Evolutionary conservation across 2,888 invertebrate genomes (phyloP).

Genomic region (Epirrhoe tristata): DNA sequence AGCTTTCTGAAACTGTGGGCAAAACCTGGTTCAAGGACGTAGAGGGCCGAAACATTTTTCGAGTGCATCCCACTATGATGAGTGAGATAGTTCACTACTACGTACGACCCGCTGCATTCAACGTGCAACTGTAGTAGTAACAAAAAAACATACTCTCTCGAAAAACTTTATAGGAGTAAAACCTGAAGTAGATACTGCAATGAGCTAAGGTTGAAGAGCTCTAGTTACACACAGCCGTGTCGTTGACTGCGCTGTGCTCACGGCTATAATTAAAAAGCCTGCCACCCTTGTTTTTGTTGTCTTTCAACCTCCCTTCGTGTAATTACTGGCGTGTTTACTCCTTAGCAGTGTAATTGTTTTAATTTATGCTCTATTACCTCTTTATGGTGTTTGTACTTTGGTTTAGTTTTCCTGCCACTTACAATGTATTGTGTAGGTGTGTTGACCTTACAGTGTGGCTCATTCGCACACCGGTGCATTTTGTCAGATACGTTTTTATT

Average conservation of each 20-base stretch:
- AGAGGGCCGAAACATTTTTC: too few relatives aligned
- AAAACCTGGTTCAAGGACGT: too few relatives aligned
- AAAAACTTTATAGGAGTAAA: background rate
- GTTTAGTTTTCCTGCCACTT: conserved; percentile 18
- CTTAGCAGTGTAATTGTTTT: conserved; percentile 42
- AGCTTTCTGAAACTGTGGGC: too few relatives aligned
- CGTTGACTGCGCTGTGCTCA: conserved; percentile 29
- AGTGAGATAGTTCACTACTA: too few relatives aligned
- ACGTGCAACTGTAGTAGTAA: too few relatives aligned
- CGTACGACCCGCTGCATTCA: too few relatives aligned
- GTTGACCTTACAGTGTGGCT: background rate
- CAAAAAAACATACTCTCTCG: background rate
- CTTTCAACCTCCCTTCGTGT: conserved; percentile 32
- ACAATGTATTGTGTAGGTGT: conserved; percentile 1
- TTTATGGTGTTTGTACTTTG: conserved; percentile 26
- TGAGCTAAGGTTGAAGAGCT: conserved; percentile 19
- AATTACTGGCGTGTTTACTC: conserved; percentile 41
- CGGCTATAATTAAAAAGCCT: conserved; percentile 38
- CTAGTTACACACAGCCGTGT: conserved; percentile 23
- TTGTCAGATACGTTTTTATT: too few relatives aligned
- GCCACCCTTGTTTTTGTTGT: conserved; percentile 36
- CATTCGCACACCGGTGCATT: background rate
- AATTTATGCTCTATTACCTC: conserved; percentile 40
- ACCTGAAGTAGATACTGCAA: conserved; percentile 3
- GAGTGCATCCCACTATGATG: too few relatives aligned